Base-by-base conservation (phyloP, 2,888 invertebrate genomes). In the Cetonia aurata region DNA sequence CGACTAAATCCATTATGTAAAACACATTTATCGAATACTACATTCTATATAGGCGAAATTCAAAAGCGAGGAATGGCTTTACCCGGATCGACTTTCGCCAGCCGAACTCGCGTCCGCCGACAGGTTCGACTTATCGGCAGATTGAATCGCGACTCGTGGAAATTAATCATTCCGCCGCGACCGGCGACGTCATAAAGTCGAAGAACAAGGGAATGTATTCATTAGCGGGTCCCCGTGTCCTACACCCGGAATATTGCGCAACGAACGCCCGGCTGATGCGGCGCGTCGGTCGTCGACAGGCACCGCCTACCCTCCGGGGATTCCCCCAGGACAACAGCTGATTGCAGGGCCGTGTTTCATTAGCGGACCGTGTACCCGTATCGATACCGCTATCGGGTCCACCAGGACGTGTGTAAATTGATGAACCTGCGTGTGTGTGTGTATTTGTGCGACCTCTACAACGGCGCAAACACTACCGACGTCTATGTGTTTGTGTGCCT, bases 381-480 rank as follows among this genome's bases (percentile, higher is more conserved):
- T 79, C 78, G 75, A 77, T 78, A 75, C 73, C 75, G 73, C 75
- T 77, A 82, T 81, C 81, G 77, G 81, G 78, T 76, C 77, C 79
- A 79, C 79, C 57, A 57, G 57, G 57, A 57, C 57, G 57, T 57
- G 57, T 57, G 57, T 42, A 57, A 57, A 57, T 57, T 84, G 84
- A 84, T 84, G 83, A 83, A 84, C 57, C 42, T n/a, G 57, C 57
- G 44, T 77, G 25, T 4, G 44, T 77, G 25, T 4, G 79, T 75
- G 74, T 77, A 76, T 74, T 72, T 75, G 77, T 80, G 76, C 56
- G 74, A 73, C 42, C 46, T 44, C 42, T 56, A 46, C 17, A 56
- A 46, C 25, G 37, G 68, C 44, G 44, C 37, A 10, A 3, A 9
- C 19, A 55, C 46, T 6, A 67, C 57, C 17, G 46, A 13, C 42